Evolutionary conservation across 2,888 invertebrate genomes (phyloP).

Genomic region (Mactromeris polynyma): DNA sequence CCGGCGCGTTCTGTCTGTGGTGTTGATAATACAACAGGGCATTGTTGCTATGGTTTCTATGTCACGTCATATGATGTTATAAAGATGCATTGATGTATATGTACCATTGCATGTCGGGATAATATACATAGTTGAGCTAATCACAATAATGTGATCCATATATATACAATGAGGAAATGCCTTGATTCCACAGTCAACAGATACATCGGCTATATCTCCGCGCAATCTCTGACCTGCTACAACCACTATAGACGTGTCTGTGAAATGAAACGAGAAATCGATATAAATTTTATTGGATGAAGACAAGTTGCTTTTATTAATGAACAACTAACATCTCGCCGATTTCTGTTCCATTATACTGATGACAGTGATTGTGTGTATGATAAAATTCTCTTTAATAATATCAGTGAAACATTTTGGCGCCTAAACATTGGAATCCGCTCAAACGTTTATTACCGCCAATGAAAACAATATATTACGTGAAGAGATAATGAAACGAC

Average conservation of each 20-base stretch:
- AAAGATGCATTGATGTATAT: neutral
- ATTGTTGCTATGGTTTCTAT: too few relatives aligned
- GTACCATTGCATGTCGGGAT: neutral
- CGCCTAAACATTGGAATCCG: neutral
- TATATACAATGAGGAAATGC: neutral
- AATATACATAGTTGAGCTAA: neutral
- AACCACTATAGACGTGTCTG: neutral
- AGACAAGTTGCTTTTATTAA: conserved; percentile 1
- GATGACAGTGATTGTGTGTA: neutral
- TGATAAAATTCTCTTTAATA: conserved; percentile 13
- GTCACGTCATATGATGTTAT: neutral
- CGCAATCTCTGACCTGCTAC: neutral
- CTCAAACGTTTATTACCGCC: neutral
- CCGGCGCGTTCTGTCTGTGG: too few relatives aligned
- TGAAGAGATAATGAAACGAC: neutral
- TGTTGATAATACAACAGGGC: too few relatives aligned
- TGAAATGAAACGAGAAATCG: neutral
- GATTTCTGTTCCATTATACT: neutral
- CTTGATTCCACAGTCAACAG: neutral
- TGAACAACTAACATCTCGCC: neutral
- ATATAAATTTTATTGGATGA: conserved; percentile 5
- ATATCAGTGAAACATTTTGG: neutral
- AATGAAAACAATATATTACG: neutral
- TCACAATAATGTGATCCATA: neutral
- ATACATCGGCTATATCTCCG: neutral